phyloP scores from a whole-genome alignment of 2,113 vertebrate genomes.

The Dascyllus trimaculatus region DNA sequence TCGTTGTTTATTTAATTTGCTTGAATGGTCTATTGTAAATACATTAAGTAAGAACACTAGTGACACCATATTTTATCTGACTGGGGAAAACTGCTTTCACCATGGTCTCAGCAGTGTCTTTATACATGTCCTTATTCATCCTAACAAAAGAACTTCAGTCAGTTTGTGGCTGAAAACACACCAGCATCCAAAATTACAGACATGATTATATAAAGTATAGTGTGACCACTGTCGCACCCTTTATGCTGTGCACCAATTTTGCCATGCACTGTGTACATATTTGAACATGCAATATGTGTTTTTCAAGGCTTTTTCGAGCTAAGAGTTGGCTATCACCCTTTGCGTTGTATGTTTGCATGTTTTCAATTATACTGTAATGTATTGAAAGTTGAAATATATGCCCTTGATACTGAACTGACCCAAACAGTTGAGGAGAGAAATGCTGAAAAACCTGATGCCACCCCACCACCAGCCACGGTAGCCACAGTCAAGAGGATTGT shows the following conservation, averaged over 20 bases:
- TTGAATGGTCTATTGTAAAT: not conserved
- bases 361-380: not conserved
- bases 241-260: not conserved
- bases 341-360: not conserved
- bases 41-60: conserved; percentile 1
- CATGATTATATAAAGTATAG: not conserved
- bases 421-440: no score
- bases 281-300: not conserved
- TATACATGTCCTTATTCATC: not conserved
- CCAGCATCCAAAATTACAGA: not conserved
- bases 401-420: no score
- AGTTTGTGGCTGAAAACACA: not conserved
- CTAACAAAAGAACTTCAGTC: not conserved
- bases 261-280: not conserved
- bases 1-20: conserved; percentile 3
- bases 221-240: not conserved
- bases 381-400: not conserved
- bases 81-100: not conserved
- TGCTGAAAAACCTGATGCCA: no score
- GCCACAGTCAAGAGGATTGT: no score
- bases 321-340: not conserved
- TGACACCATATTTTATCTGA: not conserved
- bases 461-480: no score
- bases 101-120: not conserved
- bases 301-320: not conserved